Percentiles rank a stretch among this genome's conserved stretches.
Conservation (phyloP, 2,888 invertebrate genomes). For the Xylophagus ater region DNA sequence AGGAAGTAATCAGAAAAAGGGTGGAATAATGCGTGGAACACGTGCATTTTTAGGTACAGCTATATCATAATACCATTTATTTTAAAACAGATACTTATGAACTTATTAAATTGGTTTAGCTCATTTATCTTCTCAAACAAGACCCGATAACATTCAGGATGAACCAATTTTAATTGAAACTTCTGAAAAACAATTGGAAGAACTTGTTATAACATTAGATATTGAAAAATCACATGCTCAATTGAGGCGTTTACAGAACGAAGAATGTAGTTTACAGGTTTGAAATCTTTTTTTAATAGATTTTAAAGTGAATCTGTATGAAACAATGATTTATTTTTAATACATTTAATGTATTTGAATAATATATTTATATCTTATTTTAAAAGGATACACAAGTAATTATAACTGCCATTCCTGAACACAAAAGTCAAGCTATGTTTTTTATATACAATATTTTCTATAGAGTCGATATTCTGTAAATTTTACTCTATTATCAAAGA, state of each 20-base stretch:
- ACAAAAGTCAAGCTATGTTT: constrained; percentile 83
- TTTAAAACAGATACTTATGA: neutral
- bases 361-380: neutral
- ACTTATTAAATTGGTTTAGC: constrained; percentile 27
- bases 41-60: constrained; percentile 41
- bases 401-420: constrained; percentile 89
- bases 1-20: constrained; percentile 49
- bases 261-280: constrained; percentile 69
- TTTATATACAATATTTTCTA: no score
- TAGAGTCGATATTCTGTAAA: constrained; percentile 80
- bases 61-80: neutral
- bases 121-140: constrained; percentile 40
- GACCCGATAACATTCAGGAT: constrained; percentile 54
- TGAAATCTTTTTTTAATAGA: neutral
- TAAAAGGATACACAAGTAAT: constrained; percentile 47
- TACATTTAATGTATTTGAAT: no score
- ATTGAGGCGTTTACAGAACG: constrained; percentile 75
- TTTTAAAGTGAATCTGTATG: no score
- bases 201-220: constrained; percentile 75
- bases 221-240: constrained; percentile 83
- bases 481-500: constrained; percentile 76
- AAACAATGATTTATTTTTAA: neutral
- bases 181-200: constrained; percentile 80
- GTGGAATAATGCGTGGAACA: constrained; percentile 53
- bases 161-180: constrained; percentile 82